Conservation (phyloP, 2,113 vertebrate genomes). For the Scomber scombrus region DNA sequence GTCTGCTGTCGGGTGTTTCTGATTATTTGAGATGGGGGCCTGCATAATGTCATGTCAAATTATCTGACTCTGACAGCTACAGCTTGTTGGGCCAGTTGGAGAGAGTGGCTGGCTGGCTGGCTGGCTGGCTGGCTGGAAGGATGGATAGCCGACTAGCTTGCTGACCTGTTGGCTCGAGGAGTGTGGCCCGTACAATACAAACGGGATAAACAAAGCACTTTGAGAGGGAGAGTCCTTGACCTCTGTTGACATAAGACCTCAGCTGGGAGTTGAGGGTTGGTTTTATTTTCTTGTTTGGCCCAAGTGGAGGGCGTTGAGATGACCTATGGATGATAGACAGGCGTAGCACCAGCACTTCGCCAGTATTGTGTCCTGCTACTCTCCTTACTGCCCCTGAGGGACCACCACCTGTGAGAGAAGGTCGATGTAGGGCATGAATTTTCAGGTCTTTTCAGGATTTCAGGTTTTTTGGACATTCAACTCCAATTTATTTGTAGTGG, state of each 20-base stretch:
- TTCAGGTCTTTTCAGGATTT: slow-evolving; percentile 32
- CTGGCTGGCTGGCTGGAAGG: slow-evolving; percentile 4
- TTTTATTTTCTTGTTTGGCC: slow-evolving; percentile 65
- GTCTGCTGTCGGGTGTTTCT: slow-evolving; percentile 91
- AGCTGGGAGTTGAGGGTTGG: slow-evolving; percentile 39
- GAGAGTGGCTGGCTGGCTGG: slow-evolving; percentile 18
- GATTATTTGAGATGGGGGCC: slow-evolving; percentile 94
- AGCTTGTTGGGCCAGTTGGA: slow-evolving; percentile 83
- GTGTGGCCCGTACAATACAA: slow-evolving; percentile 83
- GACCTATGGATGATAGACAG: slow-evolving; percentile 63
- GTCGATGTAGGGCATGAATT: slow-evolving; percentile 32
- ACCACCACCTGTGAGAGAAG: slow-evolving; percentile 18
- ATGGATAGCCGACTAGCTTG: slow-evolving; percentile 23
- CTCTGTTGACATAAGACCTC: slow-evolving; percentile 68
- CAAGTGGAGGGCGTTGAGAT: slow-evolving; percentile 66
- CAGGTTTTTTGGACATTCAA: slow-evolving; percentile 39
- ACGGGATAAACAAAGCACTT: slow-evolving; percentile 75
- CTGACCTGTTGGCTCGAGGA: slow-evolving; percentile 51
- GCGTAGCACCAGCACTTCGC: slow-evolving; percentile 28
- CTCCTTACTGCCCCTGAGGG: slow-evolving; percentile 63
- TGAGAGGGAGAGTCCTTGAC: slow-evolving; percentile 77
- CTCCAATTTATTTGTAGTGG: slow-evolving; percentile 35
- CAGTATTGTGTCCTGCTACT: slow-evolving; percentile 58
- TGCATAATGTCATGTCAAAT: slow-evolving; percentile 98
- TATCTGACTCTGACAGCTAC: slow-evolving; percentile 95